Base-by-base conservation (phyloP, 2,113 vertebrate species). In the Salvelinus sp. region DNA sequence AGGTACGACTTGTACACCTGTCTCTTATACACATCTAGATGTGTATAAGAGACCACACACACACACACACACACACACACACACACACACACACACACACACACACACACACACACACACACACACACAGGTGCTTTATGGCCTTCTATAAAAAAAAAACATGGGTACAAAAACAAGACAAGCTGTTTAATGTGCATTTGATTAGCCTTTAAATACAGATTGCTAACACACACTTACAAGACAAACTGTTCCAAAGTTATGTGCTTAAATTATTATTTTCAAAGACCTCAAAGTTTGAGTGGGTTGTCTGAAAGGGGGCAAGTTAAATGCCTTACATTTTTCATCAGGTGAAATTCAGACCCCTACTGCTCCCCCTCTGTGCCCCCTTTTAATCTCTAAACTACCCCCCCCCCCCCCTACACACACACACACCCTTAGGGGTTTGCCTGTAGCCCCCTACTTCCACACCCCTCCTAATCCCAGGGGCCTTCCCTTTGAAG, bases 1-100 rank as follows among this genome's bases (percentile, higher is more conserved):
- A 98, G 97, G 98, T 99, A 70, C 13, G 23, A 71, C 74, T 7
- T 22, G 33, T n/a, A n/a, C n/a, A n/a, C n/a, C n/a, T n/a, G n/a
- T n/a, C n/a, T n/a, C n/a, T n/a, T n/a, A n/a, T n/a, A n/a, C n/a
- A n/a, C n/a, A n/a, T n/a, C n/a, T n/a, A n/a, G n/a, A n/a, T n/a
- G n/a, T n/a, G n/a, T n/a, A n/a, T n/a, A n/a, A n/a, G n/a, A n/a
- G n/a, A n/a, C n/a, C n/a, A n/a, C n/a, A n/a, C n/a, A n/a, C n/a
- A n/a, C n/a, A 30, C 28, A 0, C 3, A 30, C 28, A 3, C 4
- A 33, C 30, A 33, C 30, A 33, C 30, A 33, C 30, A 6, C 5
- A 33, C 30, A 33, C 33, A 30, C 28, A 30, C 28, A 30, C 28
- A 30, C 28, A 3, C 28, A 30, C 28, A 3, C 28, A 4, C 3